A percentile compares a stretch with the other conserved stretches of the same genome.
phyloP scores from a whole-genome alignment of 2,888 invertebrate genomes.

The Dendrolimus houi region DNA sequence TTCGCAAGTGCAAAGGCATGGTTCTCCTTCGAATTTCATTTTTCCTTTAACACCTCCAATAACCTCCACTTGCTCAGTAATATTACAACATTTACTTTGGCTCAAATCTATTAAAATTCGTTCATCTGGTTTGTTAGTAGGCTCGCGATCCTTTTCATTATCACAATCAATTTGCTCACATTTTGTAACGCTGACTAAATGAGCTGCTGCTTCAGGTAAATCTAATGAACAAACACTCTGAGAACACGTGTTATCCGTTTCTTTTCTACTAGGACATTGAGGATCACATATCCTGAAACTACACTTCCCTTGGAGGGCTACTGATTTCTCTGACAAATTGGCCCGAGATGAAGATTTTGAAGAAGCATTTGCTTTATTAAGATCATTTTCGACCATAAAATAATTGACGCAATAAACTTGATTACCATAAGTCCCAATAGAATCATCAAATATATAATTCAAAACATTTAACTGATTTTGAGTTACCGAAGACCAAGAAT shows the following conservation, averaged over 20 bases:
- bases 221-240: constrained; percentile 32
- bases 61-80: constrained; percentile 35
- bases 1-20: constrained; percentile 59
- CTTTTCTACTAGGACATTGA: constrained; percentile 23
- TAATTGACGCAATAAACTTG: constrained; percentile 50
- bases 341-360: constrained; percentile 14
- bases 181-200: constrained; percentile 30
- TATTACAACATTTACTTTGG: constrained; percentile 26
- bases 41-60: constrained; percentile 37
- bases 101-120: constrained; percentile 18
- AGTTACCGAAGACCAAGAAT: constrained; percentile 32
- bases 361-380: constrained; percentile 10
- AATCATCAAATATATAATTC: constrained; percentile 45
- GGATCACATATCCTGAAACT: constrained; percentile 28
- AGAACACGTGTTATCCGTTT: constrained; percentile 11
- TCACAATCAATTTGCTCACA: constrained; percentile 40
- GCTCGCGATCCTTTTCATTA: constrained; percentile 24
- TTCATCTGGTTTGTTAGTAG: constrained; percentile 31
- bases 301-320: constrained; percentile 15
- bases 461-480: constrained; percentile 29
- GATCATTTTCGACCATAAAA: constrained; percentile 44
- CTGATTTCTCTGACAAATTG: constrained; percentile 16
- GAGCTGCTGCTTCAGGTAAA: constrained; percentile 26
- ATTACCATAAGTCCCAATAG: constrained; percentile 26
- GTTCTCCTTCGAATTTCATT: constrained; percentile 34